phyloP scores from a whole-genome alignment of 2,888 invertebrate species.

The Tricholauxania praeusta region DNA sequence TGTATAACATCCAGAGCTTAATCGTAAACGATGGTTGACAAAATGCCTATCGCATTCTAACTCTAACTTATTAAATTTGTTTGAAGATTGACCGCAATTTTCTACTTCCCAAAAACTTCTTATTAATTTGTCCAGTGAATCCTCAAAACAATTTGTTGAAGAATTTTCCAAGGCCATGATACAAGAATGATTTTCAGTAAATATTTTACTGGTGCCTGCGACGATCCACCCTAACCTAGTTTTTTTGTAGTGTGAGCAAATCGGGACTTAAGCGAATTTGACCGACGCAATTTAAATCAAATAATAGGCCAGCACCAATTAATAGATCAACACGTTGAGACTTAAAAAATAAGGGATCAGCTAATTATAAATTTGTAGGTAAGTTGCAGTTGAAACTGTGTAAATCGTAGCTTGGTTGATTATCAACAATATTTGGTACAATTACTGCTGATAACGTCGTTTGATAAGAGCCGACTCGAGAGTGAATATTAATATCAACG shows the following conservation, averaged over 20 bases:
- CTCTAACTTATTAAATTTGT: no score
- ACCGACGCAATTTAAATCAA: slow-evolving; percentile 38
- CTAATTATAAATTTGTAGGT: slow-evolving; percentile 35
- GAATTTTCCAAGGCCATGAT: slow-evolving; percentile 1
- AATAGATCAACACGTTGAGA: slow-evolving; percentile 37
- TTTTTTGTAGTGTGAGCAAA: slow-evolving; percentile 44
- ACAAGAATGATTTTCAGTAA: not conserved
- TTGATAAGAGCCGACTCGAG: slow-evolving; percentile 6
- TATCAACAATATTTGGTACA: slow-evolving; percentile 29
- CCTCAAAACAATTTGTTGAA: not conserved
- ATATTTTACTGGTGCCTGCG: slow-evolving; percentile 32
- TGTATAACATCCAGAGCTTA: slow-evolving; percentile 30
- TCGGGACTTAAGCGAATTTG: slow-evolving; percentile 34
- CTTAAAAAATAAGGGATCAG: slow-evolving; percentile 39
- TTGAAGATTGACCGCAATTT: no score
- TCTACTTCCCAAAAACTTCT: no score
- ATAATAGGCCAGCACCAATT: slow-evolving; percentile 41
- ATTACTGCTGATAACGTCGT: slow-evolving; percentile 29
- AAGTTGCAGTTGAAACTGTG: slow-evolving; percentile 39
- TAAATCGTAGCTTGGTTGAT: slow-evolving; percentile 36
- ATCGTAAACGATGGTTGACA: slow-evolving; percentile 25
- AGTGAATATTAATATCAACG: slow-evolving; percentile 19
- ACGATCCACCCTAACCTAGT: slow-evolving; percentile 43
- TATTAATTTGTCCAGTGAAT: slow-evolving; percentile 8
- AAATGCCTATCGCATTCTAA: slow-evolving; percentile 42